Base-by-base conservation (phyloP, 2,888 invertebrate genomes). In the Acrocera orbiculus region DNA sequence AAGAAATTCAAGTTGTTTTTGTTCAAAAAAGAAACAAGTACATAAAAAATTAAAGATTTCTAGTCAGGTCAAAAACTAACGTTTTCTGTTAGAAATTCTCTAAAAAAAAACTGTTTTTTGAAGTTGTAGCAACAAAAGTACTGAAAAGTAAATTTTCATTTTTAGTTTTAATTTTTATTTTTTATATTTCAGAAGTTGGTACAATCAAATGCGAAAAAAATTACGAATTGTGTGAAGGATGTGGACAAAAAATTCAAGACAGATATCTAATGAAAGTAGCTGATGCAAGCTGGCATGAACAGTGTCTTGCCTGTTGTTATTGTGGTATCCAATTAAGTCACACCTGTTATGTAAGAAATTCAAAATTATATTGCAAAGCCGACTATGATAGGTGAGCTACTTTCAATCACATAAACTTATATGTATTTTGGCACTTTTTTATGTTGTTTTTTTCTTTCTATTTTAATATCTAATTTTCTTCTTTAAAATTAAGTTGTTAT, bases 281-380 rank as follows among this genome's bases (percentile, higher is more conserved):
- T 31, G 92, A 93, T 50, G 70, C 86, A 37, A 86, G 85, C 52
- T 96, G 92, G 82, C 96, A 96, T 65, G 92, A 93, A 54, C 80
- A 81, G 54, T 98, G 98, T 63, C 73, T 98, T 41, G 78, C 82
- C 50, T 98, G 98, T 65, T 79, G 82, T 53, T 89, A 89, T 41
- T 98, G 98, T 58, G 83, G 87, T 42, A 70, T 78, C 36, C 80
- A 81, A 14, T 74, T 98, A 36, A 77, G 79, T 35, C 83, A 89
- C 60, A 89, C 90, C 45, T 98, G 96, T 65, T 95, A 87, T 67
- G 82, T 85, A 35, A 73, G 90, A 45, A 89, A 92, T 53, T 76
- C 87, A 47, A 87, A 90, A 58, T 70, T 96, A 32, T 96, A 90
- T 67, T 98, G 98, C 66, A 89, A 90, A 57, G 75, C 81, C 40